Base-by-base conservation (phyloP, 2,113 vertebrate species). In the Hypomesus transpacificus region DNA sequence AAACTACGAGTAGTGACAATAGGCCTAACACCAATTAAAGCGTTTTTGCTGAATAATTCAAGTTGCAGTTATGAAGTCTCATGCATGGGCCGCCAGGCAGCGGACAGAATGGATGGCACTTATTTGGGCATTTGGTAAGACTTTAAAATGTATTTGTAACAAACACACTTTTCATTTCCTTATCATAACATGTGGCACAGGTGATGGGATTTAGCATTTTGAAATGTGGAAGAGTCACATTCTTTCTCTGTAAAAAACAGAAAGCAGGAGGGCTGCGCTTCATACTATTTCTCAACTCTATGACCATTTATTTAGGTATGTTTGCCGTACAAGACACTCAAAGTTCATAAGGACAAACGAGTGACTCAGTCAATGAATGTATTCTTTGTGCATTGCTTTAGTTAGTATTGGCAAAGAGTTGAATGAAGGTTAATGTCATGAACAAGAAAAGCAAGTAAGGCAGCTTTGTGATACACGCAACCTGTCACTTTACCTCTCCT, bases 391-490 rank as follows among this genome's bases (percentile, higher is more conserved):
- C 9, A 11, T 13, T 9, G 39, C 39, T 46, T 46, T 46, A 11
- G 9, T 11, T 46, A 11, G 4, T 46, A 46, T 46, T 46, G 6
- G 39, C 39, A 13, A 46, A 28, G 68, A 13, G 66, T 77, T 71
- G 69, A 71, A 81, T 75, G 6, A 18, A 68, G 51, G 39, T 66
- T 13, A 22, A 61, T 64, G 22, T 24, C 14, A 16, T 17, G 71
- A 86, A 86, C 86, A 82, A 81, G 87, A 88, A 86, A 85, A 85
- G 78, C 88, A 65, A 73, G 88, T 74, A 62, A 2, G 11, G 65
- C 84, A 52, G 75, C 84, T 26, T 75, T 76, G 76, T 85, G 77
- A 72, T 8, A 7, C 22, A 63, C 16, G 13, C 26, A 80, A 65
- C 68, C 60, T 17, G 8, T 60, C 20, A 60, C 14, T 69, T 31